These are phyloP conservation scores for Austrolebias charrua DNA, from an alignment of 2,797 vertebrate species.

Conservation along the genomic window DNA sequence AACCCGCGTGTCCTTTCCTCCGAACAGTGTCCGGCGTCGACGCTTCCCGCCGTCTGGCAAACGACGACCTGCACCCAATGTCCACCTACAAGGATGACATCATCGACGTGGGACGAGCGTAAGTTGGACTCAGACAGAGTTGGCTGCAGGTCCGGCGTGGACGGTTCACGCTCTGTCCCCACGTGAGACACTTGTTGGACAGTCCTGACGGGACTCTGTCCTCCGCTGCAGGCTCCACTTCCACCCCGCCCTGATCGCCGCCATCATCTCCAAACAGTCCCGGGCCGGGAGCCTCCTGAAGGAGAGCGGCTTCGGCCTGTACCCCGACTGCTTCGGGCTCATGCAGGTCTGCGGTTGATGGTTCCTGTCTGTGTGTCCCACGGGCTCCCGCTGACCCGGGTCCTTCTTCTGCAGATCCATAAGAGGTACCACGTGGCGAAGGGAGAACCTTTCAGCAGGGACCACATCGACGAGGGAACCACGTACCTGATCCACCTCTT, in stretches of 20 bases:
- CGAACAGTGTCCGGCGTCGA: background rate
- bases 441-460: background rate
- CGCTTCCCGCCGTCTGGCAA: background rate
- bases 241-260: slow-evolving; percentile 19
- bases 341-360: slow-evolving; percentile 32
- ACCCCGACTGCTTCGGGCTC: slow-evolving; percentile 14
- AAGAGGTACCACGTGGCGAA: background rate
- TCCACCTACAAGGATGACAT: background rate
- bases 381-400: background rate
- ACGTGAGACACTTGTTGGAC: too few species aligned
- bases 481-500: slow-evolving; percentile 11
- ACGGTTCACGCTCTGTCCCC: too few species aligned
- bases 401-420: slow-evolving; percentile 26
- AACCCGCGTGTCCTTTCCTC: too few species aligned
- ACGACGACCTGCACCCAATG: background rate
- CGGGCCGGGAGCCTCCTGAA: background rate
- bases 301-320: fast-evolving
- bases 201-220: background rate
- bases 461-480: slow-evolving; percentile 27
- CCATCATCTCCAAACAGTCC: slow-evolving; percentile 43
- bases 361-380: background rate
- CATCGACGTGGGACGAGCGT: background rate
- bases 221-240: slow-evolving; percentile 2
- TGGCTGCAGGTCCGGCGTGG: too few species aligned
- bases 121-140: background rate